Base-by-base conservation (phyloP, 2,797 vertebrate genomes). In the Amblyopsis hoosieri region DNA sequence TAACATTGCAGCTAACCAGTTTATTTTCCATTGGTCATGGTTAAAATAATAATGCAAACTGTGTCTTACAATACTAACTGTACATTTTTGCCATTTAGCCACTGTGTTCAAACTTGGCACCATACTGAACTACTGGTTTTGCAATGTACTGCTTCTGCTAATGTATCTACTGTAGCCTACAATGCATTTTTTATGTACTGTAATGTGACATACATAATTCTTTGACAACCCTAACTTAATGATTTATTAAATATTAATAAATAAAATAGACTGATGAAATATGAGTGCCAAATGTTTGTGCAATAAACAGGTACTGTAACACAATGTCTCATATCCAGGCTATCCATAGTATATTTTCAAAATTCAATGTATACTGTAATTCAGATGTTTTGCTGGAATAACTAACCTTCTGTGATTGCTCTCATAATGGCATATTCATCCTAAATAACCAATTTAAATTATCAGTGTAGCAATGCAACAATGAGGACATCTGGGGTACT, bases 381-480 rank as follows among this genome's bases (percentile, higher is more conserved):
- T 33, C 47, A 37, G 29, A 3, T 33, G 8, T 50, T 50, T 10
- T 51, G 17, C 4, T 50, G 9, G 10, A 11, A 60, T 51, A 54
- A 52, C 11, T 19, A 57, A 72, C 33, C 8, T 6, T 9, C 33
- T 63, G 62, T 62, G 1, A 75, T 63, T 64, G 51, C 45, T 15
- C 14, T 64, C 46, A 47, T 75, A 71, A 71, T 76, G 63, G 45
- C 80, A 72, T 74, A 73, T 74, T 53, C 66, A 72, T 81, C 62
- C 62, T 67, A 14, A 65, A 62, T 72, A 53, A 54, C 45, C 33
- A 6, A 37, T 64, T n/a, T n/a, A n/a, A n/a, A n/a, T n/a, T n/a
- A 2, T 50, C 14, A 31, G 46, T 54, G 12, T 45, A 23, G 8
- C 19, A 48, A 57, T 14, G 45, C 29, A 42, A 50, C 46, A 52